Conservation (phyloP, 1,140 invertebrate genomes). For the Pachypeltis micranthus region DNA sequence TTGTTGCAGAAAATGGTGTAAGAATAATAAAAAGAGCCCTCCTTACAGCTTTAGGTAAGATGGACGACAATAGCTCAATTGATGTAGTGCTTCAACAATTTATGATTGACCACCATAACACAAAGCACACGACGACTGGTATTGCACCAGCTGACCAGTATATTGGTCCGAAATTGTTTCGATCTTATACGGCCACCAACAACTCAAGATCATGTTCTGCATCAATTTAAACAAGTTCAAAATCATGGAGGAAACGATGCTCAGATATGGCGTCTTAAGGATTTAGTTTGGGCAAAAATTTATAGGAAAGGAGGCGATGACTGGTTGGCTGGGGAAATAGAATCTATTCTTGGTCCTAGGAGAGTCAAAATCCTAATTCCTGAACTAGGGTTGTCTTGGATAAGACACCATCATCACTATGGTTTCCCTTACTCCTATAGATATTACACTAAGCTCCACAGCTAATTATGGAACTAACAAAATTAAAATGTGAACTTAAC, state of each 20-base stretch:
- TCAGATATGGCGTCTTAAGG: background rate
- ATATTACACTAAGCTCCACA: too few species aligned
- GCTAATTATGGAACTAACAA: too few species aligned
- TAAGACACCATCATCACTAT: background rate
- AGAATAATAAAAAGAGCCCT: background rate
- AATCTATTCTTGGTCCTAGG: background rate
- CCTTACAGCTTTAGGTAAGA: background rate
- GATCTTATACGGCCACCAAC: too few species aligned
- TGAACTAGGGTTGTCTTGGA: background rate
- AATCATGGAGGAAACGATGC: background rate
- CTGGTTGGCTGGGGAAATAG: background rate
- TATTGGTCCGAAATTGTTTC: background rate
- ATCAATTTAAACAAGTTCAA: background rate
- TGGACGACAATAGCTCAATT: background rate
- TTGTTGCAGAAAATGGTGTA: background rate
- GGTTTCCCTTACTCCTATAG: too few species aligned
- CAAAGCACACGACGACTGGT: background rate
- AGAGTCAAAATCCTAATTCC: background rate
- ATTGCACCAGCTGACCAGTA: conserved; percentile 9
- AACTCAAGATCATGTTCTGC: background rate
- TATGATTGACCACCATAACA: background rate
- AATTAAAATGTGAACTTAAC: background rate
- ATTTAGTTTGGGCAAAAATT: background rate
- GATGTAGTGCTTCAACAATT: background rate
- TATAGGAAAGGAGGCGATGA: background rate